Evolutionary conservation across 2,113 vertebrate species (phyloP).

Genomic region (Hylia prasina): DNA sequence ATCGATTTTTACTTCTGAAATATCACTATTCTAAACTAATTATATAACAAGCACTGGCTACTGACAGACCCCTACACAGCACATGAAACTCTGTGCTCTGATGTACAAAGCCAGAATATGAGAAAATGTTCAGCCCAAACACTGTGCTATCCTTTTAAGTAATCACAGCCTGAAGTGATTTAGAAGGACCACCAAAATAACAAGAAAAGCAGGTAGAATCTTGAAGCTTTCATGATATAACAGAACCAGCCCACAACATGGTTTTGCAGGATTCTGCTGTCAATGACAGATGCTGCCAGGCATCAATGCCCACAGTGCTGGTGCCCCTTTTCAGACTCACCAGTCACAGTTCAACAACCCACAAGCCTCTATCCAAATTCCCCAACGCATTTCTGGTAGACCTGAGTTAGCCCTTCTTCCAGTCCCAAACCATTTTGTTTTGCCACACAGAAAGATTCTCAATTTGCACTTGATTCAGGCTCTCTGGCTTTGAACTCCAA

Average conservation of each 20-base stretch:
- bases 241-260: neutral
- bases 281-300: fast-evolving
- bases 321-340: neutral
- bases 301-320: neutral
- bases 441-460: neutral
- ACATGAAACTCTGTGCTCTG: neutral
- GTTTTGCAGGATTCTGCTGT: neutral
- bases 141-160: neutral
- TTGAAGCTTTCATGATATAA: neutral
- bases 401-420: neutral
- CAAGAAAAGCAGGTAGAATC: neutral
- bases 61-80: neutral
- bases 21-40: neutral
- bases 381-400: neutral
- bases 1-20: neutral
- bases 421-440: neutral
- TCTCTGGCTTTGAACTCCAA: neutral
- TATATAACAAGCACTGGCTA: neutral
- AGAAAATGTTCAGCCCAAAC: neutral
- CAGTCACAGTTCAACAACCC: neutral
- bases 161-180: neutral
- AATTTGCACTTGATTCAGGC: neutral
- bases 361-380: neutral
- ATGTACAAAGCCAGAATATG: neutral
- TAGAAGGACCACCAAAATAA: neutral